Conservation (phyloP, 2,113 vertebrate genomes). For the Corythaeola cristata region DNA sequence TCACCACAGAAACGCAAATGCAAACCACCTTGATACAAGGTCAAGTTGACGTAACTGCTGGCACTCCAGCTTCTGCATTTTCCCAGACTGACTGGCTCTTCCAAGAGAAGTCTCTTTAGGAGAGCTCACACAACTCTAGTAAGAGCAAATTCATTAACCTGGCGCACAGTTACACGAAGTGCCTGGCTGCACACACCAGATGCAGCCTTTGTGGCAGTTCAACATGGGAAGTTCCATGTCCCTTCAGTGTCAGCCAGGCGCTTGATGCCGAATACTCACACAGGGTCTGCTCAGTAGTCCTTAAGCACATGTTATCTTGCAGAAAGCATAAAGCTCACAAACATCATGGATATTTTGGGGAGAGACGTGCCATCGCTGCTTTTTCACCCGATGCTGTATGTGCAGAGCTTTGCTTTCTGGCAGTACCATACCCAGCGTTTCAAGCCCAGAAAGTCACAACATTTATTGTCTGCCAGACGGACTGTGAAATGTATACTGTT, state of each 20-base stretch:
- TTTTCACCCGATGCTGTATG: conserved; percentile 57
- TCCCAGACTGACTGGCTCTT: not conserved
- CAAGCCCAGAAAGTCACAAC: conserved; percentile 52
- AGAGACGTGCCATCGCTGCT: conserved; percentile 39
- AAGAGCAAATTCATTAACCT: not conserved
- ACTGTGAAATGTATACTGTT: conserved; percentile 69
- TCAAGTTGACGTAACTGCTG: not conserved
- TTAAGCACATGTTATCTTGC: conserved; percentile 3
- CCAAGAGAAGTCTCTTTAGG: not conserved
- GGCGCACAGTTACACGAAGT: not conserved
- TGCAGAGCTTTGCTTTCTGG: conserved; percentile 45
- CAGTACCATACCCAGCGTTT: conserved; percentile 64
- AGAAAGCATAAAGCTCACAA: conserved; percentile 30
- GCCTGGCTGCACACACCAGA: not conserved
- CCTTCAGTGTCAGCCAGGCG: not conserved
- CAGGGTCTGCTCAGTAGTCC: not conserved
- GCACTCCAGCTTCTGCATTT: not conserved
- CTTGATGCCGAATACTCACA: not conserved
- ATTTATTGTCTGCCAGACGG: conserved; percentile 69
- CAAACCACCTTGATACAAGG: not conserved
- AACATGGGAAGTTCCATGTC: not conserved
- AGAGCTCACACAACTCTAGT: not conserved
- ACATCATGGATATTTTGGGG: not conserved
- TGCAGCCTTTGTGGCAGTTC: not conserved
- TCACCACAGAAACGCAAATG: not conserved